Conservation (phyloP, 35 echinoderm and acorn worm genomes). For the Hemicentrotus pulcherrimus region DNA sequence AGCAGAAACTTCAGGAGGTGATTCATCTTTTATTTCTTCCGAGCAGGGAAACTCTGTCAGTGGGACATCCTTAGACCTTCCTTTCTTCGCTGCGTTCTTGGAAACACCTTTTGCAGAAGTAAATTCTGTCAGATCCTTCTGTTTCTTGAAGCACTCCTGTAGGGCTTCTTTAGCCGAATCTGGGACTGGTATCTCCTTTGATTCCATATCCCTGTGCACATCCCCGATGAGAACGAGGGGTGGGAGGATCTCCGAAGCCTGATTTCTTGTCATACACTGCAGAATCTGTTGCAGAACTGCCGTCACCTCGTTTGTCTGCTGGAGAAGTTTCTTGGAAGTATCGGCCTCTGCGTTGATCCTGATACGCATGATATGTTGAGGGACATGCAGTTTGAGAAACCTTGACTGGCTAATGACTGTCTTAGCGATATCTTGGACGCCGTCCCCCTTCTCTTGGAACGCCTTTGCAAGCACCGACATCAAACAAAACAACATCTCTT, state of each 20-base stretch:
- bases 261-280: neutral
- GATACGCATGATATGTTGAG: conserved; percentile 21
- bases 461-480: neutral
- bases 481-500: neutral
- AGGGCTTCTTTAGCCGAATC: neutral
- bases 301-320: neutral
- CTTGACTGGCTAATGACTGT: neutral
- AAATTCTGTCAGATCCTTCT: neutral
- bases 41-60: neutral
- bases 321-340: neutral
- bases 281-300: neutral
- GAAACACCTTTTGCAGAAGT: neutral
- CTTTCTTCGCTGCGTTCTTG: neutral
- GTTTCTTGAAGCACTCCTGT: neutral
- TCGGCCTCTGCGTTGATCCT: neutral
- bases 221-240: conserved; percentile 30
- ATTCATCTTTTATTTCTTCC: neutral
- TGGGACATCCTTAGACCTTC: neutral
- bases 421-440: neutral
- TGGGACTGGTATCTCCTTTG: neutral
- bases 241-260: neutral
- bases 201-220: conserved; percentile 38
- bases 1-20: neutral
- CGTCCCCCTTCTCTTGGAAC: neutral
- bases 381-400: conserved; percentile 22